Percentiles rank a stretch among this genome's conserved stretches.
These are phyloP conservation scores for Coilia nasus DNA, from an alignment of 2,797 vertebrate species.

Conservation along the genomic window DNA sequence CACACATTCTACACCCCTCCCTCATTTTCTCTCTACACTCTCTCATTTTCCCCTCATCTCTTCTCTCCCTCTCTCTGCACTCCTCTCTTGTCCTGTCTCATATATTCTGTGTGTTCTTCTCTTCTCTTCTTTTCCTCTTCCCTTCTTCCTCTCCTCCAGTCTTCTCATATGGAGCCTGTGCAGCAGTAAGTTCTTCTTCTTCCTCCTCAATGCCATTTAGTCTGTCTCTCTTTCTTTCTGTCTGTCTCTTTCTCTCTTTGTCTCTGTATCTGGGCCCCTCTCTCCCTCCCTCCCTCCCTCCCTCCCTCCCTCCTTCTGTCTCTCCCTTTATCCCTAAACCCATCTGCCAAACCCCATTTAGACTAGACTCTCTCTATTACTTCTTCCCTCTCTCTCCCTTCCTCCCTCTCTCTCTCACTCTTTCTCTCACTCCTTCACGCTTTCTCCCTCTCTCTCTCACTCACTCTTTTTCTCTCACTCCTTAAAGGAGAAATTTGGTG, in stretches of 20 bases:
- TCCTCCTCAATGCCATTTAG: neutral
- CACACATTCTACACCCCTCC: neutral
- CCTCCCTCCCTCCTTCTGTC: neutral
- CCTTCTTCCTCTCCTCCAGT: neutral
- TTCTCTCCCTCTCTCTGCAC: neutral
- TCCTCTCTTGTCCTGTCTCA: neutral
- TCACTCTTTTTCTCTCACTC: neutral
- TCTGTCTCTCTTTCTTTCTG: neutral
- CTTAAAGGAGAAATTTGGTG: no score
- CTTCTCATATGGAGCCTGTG: neutral
- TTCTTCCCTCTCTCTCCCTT: neutral
- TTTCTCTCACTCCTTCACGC: neutral
- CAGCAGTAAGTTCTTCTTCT: neutral
- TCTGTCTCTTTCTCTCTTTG: no score
- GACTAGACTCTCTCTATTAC: no score
- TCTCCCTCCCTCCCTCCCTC: no score
- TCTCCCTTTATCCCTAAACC: no score
- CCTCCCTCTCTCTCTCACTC: neutral
- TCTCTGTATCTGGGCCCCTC: no score
- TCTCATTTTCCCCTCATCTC: neutral
- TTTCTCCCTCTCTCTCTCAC: neutral
- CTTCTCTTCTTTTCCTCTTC: neutral
- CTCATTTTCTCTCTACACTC: neutral
- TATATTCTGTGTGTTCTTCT: neutral
- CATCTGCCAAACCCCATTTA: no score